Base-by-base conservation (phyloP, 1,140 invertebrate genomes). In the Sinonovacula constricta region DNA sequence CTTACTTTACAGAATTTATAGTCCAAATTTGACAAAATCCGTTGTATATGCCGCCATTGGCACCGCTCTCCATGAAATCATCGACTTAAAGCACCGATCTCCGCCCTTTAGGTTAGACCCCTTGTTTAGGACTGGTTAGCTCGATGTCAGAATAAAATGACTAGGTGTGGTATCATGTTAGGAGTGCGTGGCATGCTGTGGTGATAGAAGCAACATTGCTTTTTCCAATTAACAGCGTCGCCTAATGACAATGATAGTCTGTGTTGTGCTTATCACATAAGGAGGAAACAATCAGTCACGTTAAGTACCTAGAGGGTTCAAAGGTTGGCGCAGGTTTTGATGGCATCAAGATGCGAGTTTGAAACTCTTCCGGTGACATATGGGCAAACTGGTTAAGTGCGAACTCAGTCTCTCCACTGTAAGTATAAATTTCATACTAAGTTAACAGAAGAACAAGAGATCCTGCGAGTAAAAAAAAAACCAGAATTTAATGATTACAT, bases 381-480 rank as follows among this genome's bases (percentile, higher is more conserved):
- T 87, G 86, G 10, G 88, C 87, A 70, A 86, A 88, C 49, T 88
- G 76, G 69, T 89, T 89, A 0, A 81, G 39, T 24, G 56, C 81
- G 72, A 87, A 89, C 36, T 63, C 57, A 3, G 81, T 81, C 30
- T 80, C 60, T 26, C 81, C 85, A 28, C 82, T 84, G 34, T 54
- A 82, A 79, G 1, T 39, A 28, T n/a, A 12, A 70, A 34, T 39
- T 24, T 15, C 15, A 39, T 12, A 28, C 3, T 33, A 3, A 31
- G 36, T 33, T 26, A 5, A 68, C 31, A 54, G 12, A 28, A 74
- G 31, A 79, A 66, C 4, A 45, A 26, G 39, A 5, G 18, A 14
- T 1, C 28, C 33, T n/a, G 62, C 1, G n/a, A 14, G 33, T 7
- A 14, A 0, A 18, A 3, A 18, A 65, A 18, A n/a, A n/a, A n/a